Percentiles rank a stretch among this genome's conserved stretches.
Evolutionary conservation across 2,888 invertebrate genomes (phyloP).

Genomic region (Frankliniella intonsa): DNA sequence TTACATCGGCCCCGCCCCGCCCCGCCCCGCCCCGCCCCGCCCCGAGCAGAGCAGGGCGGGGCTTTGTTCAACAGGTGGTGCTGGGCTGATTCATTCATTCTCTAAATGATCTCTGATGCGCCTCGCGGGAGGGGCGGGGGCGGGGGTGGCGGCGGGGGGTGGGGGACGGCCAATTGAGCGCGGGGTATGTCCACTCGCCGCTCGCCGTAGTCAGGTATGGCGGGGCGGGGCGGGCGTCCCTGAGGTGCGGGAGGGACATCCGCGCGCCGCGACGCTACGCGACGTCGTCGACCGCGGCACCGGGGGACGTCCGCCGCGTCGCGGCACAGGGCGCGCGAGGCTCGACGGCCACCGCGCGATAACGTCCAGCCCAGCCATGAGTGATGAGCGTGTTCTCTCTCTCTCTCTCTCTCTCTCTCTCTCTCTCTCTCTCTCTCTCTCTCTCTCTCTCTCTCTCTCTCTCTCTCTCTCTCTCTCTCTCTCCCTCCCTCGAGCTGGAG

Average conservation of each 20-base stretch:
- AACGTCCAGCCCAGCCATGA: neutral
- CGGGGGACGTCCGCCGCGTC: too few species aligned
- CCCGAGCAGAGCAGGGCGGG: neutral
- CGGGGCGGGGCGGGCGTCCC: neutral
- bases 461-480: neutral
- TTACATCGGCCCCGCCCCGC: too few species aligned
- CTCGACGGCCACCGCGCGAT: neutral
- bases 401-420: slow-evolving; percentile 9
- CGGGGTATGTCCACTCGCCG: too few species aligned
- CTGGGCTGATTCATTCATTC: slow-evolving; percentile 2
- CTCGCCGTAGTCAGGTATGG: neutral
- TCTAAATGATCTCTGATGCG: slow-evolving; percentile 5
- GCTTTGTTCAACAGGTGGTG: slow-evolving; percentile 5
- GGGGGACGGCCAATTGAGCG: neutral
- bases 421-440: neutral
- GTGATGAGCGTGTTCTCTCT: neutral
- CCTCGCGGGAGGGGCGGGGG: neutral
- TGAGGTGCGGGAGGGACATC: neutral
- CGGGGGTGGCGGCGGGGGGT: neutral
- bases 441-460: neutral
- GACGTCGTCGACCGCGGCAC: too few species aligned
- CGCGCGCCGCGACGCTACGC: neutral
- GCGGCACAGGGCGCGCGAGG: neutral
- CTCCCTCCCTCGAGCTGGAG: neutral
- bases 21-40: too few species aligned